Base-by-base conservation (phyloP, 2,797 vertebrate species). In the Ctenochaetus hawaiiensis region DNA sequence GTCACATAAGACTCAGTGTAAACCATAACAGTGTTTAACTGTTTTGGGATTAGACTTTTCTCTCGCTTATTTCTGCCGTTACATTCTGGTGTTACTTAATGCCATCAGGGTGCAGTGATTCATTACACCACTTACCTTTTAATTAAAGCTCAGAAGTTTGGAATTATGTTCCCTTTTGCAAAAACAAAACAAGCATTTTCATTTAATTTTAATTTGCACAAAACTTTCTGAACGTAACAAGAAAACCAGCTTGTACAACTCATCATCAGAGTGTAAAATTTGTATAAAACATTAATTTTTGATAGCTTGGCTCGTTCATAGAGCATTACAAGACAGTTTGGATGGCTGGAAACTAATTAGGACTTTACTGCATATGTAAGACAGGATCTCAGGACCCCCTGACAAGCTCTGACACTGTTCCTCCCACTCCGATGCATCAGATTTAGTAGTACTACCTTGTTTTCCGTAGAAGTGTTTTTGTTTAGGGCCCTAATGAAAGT, bases 401-500 rank as follows among this genome's bases (percentile, higher is more conserved):
- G 75, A 78, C 49, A 34, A 53, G 70, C 67, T 71, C 8, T 60
- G 47, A 73, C 65, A 63, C 53, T 30, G n/a, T 63, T 75, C 66
- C 82, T 67, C 61, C 75, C 67, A 58, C 68, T 73, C 60, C 18
- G 59, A 74, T 61, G 79, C 49, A 57, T 85, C 78, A 56, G 30
- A 79, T 74, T 77, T 63, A 72, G 69, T 71, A 34, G 37, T n/a
- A 44, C 73, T 58, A 72, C 60, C 22, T 75, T 84, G 57, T 86
- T 89, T 88, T 60, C 79, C 68, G 81, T 52, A 74, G 87, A 69
- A 78, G 49, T 76, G 57, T 68, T 85, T 64, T 58, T 71, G 53
- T 74, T 86, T 49, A 20, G 47, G 75, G 77, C 45, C 45, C 63
- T 39, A 48, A 6, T 77, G 56, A 83, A 78, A 76, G 70, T 17